A percentile compares a stretch with the other conserved stretches of the same genome.
Conservation (phyloP, 2,797 vertebrate species). For the Linurgus olivaceus region DNA sequence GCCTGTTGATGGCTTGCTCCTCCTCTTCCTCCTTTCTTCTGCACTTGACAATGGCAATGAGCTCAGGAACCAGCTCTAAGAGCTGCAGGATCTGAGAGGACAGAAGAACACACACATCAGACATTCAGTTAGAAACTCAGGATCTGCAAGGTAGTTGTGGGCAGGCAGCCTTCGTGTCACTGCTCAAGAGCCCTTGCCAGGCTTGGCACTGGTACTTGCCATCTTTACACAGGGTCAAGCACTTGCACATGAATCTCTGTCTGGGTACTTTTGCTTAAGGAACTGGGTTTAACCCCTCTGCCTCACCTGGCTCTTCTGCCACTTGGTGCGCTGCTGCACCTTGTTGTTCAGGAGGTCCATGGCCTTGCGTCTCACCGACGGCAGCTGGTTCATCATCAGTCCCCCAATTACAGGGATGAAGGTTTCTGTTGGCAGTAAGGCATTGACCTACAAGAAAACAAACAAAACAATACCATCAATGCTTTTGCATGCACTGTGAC, state of each 20-base stretch:
- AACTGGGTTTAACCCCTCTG: not conserved
- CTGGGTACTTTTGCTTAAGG: not conserved
- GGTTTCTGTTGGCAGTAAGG: slow-evolving; percentile 87
- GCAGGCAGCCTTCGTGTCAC: fast-evolving
- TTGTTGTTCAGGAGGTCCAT: slow-evolving; percentile 97
- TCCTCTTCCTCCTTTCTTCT: slow-evolving; percentile 68
- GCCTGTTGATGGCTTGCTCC: slow-evolving; percentile 91
- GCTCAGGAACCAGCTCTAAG: slow-evolving; percentile 81
- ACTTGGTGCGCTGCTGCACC: slow-evolving; percentile 82
- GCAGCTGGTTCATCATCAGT: slow-evolving; percentile 85
- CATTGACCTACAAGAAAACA: slow-evolving; percentile 82
- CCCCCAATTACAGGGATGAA: slow-evolving; percentile 90
- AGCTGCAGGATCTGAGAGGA: slow-evolving; percentile 80
- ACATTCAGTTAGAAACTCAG: not conserved
- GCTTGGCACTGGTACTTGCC: not conserved
- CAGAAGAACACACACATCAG: not conserved
- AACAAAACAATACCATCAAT: not conserved
- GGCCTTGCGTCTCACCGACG: slow-evolving; percentile 90
- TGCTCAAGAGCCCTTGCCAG: not conserved
- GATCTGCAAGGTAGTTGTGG: not conserved
- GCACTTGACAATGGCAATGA: slow-evolving; percentile 79
- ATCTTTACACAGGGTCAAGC: not conserved
- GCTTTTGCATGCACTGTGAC: not conserved
- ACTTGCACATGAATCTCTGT: not conserved
- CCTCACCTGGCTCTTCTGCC: slow-evolving; percentile 84